A percentile compares a stretch with the other conserved stretches of the same genome.
These are phyloP conservation scores for Linepithema humile DNA, from an alignment of 1,140 invertebrate genomes.

Conservation along the genomic window DNA sequence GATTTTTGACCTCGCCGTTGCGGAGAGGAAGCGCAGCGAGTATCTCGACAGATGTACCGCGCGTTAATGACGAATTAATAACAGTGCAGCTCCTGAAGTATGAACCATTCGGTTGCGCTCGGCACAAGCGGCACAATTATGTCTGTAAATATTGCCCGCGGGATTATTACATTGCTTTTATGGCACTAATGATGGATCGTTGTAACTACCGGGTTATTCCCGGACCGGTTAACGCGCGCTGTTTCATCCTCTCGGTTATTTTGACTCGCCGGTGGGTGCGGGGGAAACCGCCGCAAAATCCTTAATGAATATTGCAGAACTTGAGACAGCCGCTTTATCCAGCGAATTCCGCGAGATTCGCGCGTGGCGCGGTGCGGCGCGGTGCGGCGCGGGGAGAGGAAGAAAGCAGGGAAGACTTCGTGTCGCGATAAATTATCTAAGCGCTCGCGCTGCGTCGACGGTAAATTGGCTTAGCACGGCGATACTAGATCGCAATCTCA, in stretches of 20 bases:
- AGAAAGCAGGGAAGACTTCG: slow-evolving; percentile 12
- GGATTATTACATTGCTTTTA: not conserved
- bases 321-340: slow-evolving; percentile 15
- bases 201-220: slow-evolving; percentile 16
- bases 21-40: not conserved
- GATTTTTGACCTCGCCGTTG: slow-evolving; percentile 4
- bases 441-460: not conserved
- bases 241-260: slow-evolving; percentile 12
- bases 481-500: slow-evolving; percentile 48
- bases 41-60: not conserved
- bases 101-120: not conserved
- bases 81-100: not conserved
- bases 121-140: not conserved
- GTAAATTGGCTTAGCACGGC: slow-evolving; percentile 49
- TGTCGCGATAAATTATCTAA: slow-evolving; percentile 59
- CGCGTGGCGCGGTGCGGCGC: not conserved
- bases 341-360: slow-evolving; percentile 26
- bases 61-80: slow-evolving; percentile 35
- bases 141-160: slow-evolving; percentile 16
- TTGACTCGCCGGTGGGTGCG: not conserved
- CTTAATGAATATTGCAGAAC: slow-evolving; percentile 47
- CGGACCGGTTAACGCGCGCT: not conserved
- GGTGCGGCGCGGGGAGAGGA: not conserved
- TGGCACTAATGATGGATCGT: slow-evolving; percentile 18
- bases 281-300: slow-evolving; percentile 33